Evolutionary conservation across 2,797 vertebrate species (phyloP), one percentile per base, ranked within the genome.

Genomic region (Rhyacichthys aspro): DNA sequence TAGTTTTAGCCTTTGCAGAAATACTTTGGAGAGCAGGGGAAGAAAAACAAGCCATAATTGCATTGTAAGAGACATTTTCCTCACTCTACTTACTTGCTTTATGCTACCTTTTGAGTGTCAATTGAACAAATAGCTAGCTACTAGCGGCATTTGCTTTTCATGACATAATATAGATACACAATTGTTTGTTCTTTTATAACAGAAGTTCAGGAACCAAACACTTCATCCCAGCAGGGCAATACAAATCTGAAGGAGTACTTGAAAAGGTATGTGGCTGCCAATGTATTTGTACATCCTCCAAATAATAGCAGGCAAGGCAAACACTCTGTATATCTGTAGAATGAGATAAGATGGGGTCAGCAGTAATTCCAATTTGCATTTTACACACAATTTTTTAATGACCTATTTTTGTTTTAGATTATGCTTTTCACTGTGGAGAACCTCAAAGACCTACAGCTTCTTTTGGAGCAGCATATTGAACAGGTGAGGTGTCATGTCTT

Each of bases 21-120:
- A 90, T 97, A 42, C 55, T 99, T 33, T 98, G 97, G 97, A 91
- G 94, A 44, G 96, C 95, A 0, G 94, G 96, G 0, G 88, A 88
- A 46, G 78, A 67, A 43, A 89, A 92, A 61, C 91, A 79, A 85
- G 95, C 95, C 2, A 74, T 91, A 11, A 60, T 98, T 50, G 89
- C 93, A 11, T 79, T 97, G 96, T 98, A 90, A 94, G 94, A 23
- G 34, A 38, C 8, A 12, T 63, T 11, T 66, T 38, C 11, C 37
- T 38, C 12, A 38, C 11, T 38, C 0, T 38, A 1, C 2, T 3
- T 11, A 38, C 3, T 1, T 28, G 7, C 23, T 2, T 2, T 28
- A 28, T 28, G 23, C 23, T 28, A 28, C 23, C 23, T 28, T 23
- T 28, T 28, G 23, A 28, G 3, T 28, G 4, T 5, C 23, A 28